Base-by-base conservation (phyloP, 2,113 vertebrate species). In the Sorex araneus region DNA sequence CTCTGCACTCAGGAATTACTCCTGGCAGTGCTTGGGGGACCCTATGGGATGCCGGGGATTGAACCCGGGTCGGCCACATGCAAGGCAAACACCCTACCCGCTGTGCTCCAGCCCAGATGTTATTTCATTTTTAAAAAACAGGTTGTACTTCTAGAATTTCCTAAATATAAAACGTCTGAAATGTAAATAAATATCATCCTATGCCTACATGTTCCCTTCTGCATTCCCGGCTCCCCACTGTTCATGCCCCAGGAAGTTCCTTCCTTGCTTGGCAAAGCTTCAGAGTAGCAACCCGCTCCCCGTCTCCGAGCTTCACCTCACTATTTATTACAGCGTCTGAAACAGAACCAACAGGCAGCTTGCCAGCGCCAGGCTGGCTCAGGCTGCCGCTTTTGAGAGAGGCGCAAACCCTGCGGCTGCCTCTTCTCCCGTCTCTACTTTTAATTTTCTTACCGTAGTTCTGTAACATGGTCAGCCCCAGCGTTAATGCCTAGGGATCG, bases 241-340 rank as follows among this genome's bases (percentile, higher is more conserved):
- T 66, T 90, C 43, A 6, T 1, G 40, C 1, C n/a, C 47, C n/a
- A 36, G 77, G 67, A 89, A 73, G 43, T 89, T 60, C 73, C 74
- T 94, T 60, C 25, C 3, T 34, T 43, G 36, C 30, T 43, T 50
- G 83, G 88, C 66, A 66, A 84, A 87, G 73, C 71, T 87, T 87
- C 67, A 80, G 45, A 93, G n/a, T n/a, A 93, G 69, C 15, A 57
- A 40, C 78, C 23, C 2, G 8, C 34, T 28, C 13, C 2, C 2
- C 28, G 30, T 28, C 43, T 60, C 32, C 47, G 76, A 34, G 1
- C 4, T 27, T 47, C 57, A 8, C 21, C 18, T 47, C 32, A n/a
- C 57, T 60, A 60, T 23, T 43, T 30, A 6, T 67, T 13, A 66
- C 3, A 43, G 34, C 2, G 27, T 69, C 34, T 7, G 27, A 27